Evolutionary conservation across 2,888 invertebrate species (phyloP).

Genomic region (Euspilapteryx auroguttella): DNA sequence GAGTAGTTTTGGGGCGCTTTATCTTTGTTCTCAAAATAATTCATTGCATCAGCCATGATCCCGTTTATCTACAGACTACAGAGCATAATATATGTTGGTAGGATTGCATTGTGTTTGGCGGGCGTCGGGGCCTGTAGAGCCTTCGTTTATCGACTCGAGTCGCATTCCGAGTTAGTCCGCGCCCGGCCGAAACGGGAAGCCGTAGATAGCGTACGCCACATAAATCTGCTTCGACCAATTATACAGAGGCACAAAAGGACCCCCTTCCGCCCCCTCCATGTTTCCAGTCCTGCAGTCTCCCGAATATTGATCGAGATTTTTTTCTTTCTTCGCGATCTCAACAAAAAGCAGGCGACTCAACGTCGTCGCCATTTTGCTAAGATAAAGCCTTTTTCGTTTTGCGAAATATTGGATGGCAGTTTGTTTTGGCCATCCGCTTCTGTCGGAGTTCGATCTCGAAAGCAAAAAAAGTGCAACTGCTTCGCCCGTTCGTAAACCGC

Average conservation of each 20-base stretch:
- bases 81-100: too few species aligned
- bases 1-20: too few species aligned
- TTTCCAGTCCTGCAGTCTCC: too few species aligned
- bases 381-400: slow-evolving; percentile 40
- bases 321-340: slow-evolving; percentile 13
- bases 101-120: too few species aligned
- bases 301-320: slow-evolving; percentile 50
- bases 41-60: too few species aligned
- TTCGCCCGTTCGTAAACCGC: too few species aligned
- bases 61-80: too few species aligned
- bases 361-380: slow-evolving; percentile 33
- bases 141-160: slow-evolving; percentile 6
- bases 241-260: slow-evolving; percentile 21
- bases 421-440: slow-evolving; percentile 7
- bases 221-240: slow-evolving; percentile 42
- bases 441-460: too few species aligned
- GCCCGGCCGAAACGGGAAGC: slow-evolving; percentile 7
- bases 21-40: too few species aligned
- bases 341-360: slow-evolving; percentile 25
- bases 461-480: too few species aligned
- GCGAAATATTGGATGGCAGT: slow-evolving; percentile 5
- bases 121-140: too few species aligned
- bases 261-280: slow-evolving; percentile 17
- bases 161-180: slow-evolving; percentile 18
- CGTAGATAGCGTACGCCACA: slow-evolving; percentile 25